Evolutionary conservation across 1,140 invertebrate species (phyloP).

Genomic region (Eubasilissa regina): DNA sequence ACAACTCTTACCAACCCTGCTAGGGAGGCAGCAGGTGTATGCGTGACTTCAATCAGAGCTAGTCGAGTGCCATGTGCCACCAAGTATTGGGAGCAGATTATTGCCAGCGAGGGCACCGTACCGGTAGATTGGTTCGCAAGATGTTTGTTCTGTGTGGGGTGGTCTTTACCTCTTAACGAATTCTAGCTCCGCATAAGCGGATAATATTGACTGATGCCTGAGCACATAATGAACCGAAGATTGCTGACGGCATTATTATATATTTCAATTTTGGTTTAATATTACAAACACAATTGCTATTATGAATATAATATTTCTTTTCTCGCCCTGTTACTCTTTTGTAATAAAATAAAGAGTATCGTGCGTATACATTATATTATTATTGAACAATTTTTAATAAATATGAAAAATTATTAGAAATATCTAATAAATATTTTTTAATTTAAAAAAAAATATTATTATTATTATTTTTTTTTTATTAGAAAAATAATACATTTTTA

Average conservation of each 20-base stretch:
- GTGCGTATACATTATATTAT: too few relatives aligned
- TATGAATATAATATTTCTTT: too few relatives aligned
- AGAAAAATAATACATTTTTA: too few relatives aligned
- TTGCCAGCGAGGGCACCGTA: constrained; percentile 6
- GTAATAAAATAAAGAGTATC: too few relatives aligned
- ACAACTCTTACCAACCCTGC: background rate
- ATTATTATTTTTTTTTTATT: too few relatives aligned
- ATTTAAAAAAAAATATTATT: too few relatives aligned
- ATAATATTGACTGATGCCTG: background rate
- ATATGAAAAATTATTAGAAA: too few relatives aligned
- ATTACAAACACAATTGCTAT: too few relatives aligned
- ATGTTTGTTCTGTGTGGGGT: constrained; percentile 2
- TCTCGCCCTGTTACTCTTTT: too few relatives aligned
- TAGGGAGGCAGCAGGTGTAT: background rate
- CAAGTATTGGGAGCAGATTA: constrained; percentile 7
- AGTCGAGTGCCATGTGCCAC: background rate
- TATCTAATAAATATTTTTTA: too few relatives aligned
- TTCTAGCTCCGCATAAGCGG: background rate
- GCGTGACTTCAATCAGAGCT: constrained; percentile 11
- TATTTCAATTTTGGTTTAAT: too few relatives aligned
- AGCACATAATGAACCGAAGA: background rate
- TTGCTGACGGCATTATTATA: background rate
- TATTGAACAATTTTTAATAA: too few relatives aligned
- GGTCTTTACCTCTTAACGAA: background rate
- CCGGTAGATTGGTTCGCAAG: background rate